Conservation (phyloP, 1,140 invertebrate genomes). For the Drosophila ficusphila region DNA sequence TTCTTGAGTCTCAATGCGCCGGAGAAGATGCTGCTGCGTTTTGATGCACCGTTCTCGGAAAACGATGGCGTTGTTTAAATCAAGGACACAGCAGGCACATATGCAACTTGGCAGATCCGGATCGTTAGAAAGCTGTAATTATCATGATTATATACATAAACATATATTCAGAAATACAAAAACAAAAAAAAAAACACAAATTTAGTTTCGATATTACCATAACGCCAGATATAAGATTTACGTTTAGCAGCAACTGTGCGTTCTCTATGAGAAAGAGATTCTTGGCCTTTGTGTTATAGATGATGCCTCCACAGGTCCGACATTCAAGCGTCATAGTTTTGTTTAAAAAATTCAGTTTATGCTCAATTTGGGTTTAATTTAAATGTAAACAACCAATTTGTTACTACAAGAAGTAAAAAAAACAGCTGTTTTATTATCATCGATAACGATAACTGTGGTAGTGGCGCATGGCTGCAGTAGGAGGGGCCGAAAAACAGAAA, state of each 20-base stretch:
- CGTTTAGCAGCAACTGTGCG: slow-evolving; percentile 29
- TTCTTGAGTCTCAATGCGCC: not conserved
- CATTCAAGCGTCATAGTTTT: slow-evolving; percentile 56
- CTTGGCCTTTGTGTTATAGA: slow-evolving; percentile 57
- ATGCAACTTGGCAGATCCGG: slow-evolving; percentile 47
- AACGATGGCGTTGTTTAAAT: slow-evolving; percentile 46
- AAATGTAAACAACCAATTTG: slow-evolving; percentile 15
- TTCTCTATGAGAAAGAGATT: slow-evolving; percentile 55
- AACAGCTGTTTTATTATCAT: slow-evolving; percentile 10
- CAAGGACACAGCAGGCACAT: slow-evolving; percentile 57
- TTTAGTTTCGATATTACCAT: slow-evolving; percentile 16
- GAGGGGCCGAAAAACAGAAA: not conserved
- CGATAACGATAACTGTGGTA: not conserved
- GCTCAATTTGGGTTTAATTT: not conserved
- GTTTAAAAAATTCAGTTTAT: not conserved
- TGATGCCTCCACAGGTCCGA: slow-evolving; percentile 53
- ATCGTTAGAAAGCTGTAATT: slow-evolving; percentile 27
- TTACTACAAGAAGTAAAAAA: not conserved
- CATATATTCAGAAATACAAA: not conserved
- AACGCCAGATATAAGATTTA: slow-evolving; percentile 35
- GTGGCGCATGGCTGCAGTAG: not conserved
- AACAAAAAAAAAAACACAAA: not conserved
- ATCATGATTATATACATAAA: no score
- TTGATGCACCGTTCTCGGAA: slow-evolving; percentile 53
- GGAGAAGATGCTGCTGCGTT: slow-evolving; percentile 38